Base-by-base conservation (phyloP, 2,797 vertebrate genomes). In the Chelmon rostratus region DNA sequence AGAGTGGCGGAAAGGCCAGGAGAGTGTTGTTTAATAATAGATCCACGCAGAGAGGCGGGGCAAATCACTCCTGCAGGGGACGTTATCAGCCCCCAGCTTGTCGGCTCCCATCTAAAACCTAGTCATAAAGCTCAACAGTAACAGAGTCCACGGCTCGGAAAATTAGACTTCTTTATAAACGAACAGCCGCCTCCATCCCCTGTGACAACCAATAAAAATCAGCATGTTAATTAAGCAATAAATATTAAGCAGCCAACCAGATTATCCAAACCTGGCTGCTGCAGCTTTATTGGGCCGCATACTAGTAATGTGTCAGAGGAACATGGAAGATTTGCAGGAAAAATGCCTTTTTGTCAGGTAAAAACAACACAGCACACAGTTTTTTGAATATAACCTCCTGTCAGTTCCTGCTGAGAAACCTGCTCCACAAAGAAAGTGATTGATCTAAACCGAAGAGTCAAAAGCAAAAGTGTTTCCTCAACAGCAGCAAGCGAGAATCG, bases 21-120 rank as follows among this genome's bases (percentile, higher is more conserved):
- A 61, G 67, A 68, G 76, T 15, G 42, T 25, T 13, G 46, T 80
- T 91, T 72, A 89, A 89, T 91, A 88, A 89, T 88, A 81, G 80
- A 91, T 83, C 50, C 19, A 1, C 13, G 35, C 38, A 57, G 18
- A 31, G 63, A 62, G 81, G 66, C 0, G 21, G 79, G 40, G 44
- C n/a, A 33, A 67, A 73, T 57, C 61, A 3, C 58, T 81, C 44
- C 64, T 71, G 49, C 42, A 56, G 78, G 46, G 52, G 58, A 50
- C 25, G n/a, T 49, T 58, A 78, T 83, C 83, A 37, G 68, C 63
- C 73, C 65, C 52, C 58, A 19, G 31, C 35, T 38, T 11, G 61
- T 40, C n/a, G 65, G 63, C 33, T 38, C 52, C 5, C 31, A 6
- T 53, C 46, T 42, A 5, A 62, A 67, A 47, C 40, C 35, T 44